These are phyloP conservation scores for Saccostrea echinata DNA, from an alignment of 1,140 invertebrate species.

Conservation along the genomic window DNA sequence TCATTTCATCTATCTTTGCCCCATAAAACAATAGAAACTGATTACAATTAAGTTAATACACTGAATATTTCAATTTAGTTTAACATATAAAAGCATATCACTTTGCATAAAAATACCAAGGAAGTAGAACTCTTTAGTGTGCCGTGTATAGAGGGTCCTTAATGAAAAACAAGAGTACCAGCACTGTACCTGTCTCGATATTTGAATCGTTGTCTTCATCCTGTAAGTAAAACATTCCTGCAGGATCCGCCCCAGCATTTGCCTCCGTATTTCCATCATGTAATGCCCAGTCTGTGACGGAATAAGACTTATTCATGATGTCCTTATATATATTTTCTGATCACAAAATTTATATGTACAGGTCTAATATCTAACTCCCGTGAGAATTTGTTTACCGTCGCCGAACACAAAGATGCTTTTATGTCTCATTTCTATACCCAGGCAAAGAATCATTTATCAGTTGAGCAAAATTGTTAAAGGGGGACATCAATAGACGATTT, in stretches of 20 bases:
- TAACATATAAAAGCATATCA: no score
- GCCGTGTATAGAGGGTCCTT: no score
- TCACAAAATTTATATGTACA: background rate
- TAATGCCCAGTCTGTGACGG: background rate
- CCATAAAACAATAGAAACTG: no score
- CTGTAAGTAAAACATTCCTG: background rate
- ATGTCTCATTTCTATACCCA: conserved; percentile 13
- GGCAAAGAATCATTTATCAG: conserved; percentile 10
- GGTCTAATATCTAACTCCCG: background rate
- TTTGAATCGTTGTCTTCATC: background rate
- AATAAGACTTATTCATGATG: conserved; percentile 13
- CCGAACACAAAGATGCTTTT: conserved; percentile 25
- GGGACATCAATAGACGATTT: conserved; percentile 19
- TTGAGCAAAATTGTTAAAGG: background rate
- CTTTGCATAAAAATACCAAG: no score
- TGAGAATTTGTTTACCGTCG: background rate
- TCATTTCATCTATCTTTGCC: no score
- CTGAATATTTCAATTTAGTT: no score
- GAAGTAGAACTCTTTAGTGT: no score
- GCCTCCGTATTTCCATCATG: background rate
- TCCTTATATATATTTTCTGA: background rate
- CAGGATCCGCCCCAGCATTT: background rate
- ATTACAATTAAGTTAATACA: no score
- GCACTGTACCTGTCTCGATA: background rate
- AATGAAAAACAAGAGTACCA: background rate